These are phyloP conservation scores for Cyanistes caeruleus DNA, from an alignment of 2,113 vertebrate genomes.

Conservation along the genomic window DNA sequence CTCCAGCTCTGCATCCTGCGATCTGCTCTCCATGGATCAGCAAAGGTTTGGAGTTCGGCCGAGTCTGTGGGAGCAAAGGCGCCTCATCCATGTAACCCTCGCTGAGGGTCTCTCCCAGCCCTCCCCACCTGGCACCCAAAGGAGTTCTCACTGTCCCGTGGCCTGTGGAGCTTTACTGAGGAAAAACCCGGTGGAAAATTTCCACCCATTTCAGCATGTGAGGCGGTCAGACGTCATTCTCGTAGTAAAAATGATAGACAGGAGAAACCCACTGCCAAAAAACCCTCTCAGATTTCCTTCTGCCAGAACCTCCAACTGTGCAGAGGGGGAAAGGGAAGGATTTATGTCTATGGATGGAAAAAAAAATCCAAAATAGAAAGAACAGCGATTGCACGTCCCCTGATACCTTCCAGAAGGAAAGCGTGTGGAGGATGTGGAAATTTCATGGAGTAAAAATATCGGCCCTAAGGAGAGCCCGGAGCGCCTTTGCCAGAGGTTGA, in stretches of 20 bases:
- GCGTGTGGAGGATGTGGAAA: not conserved
- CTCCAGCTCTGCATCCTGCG: not conserved
- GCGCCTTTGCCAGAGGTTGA: not conserved
- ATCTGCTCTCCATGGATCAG: accelerated
- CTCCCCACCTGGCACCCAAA: not conserved
- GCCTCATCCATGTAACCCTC: accelerated
- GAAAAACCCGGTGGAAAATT: not conserved
- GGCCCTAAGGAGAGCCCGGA: not conserved
- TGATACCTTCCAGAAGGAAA: slow-evolving; percentile 18
- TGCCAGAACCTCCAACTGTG: not conserved
- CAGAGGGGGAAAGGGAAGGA: not conserved
- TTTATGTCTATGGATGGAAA: not conserved
- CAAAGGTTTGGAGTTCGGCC: not conserved
- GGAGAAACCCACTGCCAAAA: not conserved
- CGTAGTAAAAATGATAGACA: not conserved
- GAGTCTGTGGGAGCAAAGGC: not conserved
- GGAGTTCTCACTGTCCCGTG: not conserved
- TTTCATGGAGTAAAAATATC: slow-evolving; percentile 19
- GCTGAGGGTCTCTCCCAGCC: not conserved
- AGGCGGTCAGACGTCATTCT: not conserved
- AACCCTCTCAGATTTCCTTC: not conserved
- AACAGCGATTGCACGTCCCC: not conserved
- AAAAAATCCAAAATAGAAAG: slow-evolving; percentile 1
- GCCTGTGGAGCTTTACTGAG: not conserved
- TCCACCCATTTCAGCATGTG: not conserved